These are phyloP conservation scores for Thalassarche chlororhynchos DNA, from an alignment of 2,113 vertebrate genomes.

Conservation along the genomic window DNA sequence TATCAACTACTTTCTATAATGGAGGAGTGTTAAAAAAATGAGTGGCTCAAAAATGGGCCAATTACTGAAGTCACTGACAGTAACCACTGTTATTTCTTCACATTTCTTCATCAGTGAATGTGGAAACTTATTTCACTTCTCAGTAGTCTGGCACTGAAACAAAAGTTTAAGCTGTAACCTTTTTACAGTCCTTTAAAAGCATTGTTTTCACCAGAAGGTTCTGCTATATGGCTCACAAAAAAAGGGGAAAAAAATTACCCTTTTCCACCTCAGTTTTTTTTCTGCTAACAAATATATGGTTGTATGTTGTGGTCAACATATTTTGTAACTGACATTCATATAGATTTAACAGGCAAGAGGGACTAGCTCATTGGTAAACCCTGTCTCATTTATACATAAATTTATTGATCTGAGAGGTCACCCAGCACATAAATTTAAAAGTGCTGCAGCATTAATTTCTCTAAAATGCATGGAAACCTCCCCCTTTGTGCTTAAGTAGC, in stretches of 20 bases:
- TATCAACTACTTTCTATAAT: background rate
- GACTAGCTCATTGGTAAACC: background rate
- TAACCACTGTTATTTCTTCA: background rate
- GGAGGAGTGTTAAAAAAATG: background rate
- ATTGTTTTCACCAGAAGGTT: background rate
- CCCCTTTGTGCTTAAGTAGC: background rate
- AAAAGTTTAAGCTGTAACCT: background rate
- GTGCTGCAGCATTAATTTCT: background rate
- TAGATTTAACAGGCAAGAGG: slow-evolving; percentile 19
- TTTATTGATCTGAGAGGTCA: slow-evolving; percentile 20
- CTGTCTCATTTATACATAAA: background rate
- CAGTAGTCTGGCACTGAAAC: background rate
- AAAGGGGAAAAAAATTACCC: background rate
- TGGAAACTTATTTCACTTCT: background rate
- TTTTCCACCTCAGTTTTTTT: background rate
- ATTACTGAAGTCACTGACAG: background rate
- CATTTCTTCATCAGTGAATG: background rate
- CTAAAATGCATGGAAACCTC: background rate
- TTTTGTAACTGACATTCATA: background rate
- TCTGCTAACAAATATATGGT: background rate
- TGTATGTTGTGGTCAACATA: background rate
- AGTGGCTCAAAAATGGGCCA: background rate
- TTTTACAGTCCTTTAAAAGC: background rate
- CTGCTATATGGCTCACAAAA: background rate
- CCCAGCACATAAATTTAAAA: slow-evolving; percentile 16